These are phyloP conservation scores for Nebria ingens DNA, from an alignment of 1,140 invertebrate genomes.

Conservation along the genomic window DNA sequence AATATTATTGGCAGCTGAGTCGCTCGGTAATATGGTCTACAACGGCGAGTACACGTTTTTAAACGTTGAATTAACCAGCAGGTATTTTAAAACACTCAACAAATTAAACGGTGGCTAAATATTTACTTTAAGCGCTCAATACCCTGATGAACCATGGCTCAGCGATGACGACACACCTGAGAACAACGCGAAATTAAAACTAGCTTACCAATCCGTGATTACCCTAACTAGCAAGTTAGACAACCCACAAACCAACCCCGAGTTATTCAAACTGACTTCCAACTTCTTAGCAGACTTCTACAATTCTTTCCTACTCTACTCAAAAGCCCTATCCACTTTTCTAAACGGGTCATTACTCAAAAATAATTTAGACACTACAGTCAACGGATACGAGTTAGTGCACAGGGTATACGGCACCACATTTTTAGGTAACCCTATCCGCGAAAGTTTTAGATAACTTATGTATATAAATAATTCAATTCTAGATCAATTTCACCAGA, in stretches of 20 bases:
- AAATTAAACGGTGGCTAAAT: neutral
- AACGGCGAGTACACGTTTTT: constrained; percentile 96
- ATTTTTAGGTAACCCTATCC: constrained; percentile 62
- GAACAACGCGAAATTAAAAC: constrained; percentile 67
- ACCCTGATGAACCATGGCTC: constrained; percentile 59
- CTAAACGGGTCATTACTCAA: constrained; percentile 52
- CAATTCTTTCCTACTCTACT: constrained; percentile 84
- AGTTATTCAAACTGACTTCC: neutral
- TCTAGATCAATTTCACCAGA: too few species aligned
- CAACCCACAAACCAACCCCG: neutral
- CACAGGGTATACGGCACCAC: constrained; percentile 82
- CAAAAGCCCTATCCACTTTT: constrained; percentile 78
- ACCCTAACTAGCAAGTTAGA: constrained; percentile 54
- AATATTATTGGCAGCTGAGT: constrained; percentile 79
- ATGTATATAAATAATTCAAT: too few species aligned
- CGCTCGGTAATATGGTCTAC: constrained; percentile 73
- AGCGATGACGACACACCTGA: constrained; percentile 62
- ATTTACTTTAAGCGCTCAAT: neutral
- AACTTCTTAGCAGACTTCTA: constrained; percentile 59
- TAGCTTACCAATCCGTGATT: constrained; percentile 78
- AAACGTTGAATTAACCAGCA: constrained; percentile 68
- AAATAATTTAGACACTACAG: constrained; percentile 38
- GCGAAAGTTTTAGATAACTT: too few species aligned
- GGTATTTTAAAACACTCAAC: neutral
- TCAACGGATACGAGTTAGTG: constrained; percentile 54